Evolutionary conservation across 2,113 vertebrate species (phyloP), one percentile per base, ranked within the genome.

Genomic region (Tautogolabrus adspersus): DNA sequence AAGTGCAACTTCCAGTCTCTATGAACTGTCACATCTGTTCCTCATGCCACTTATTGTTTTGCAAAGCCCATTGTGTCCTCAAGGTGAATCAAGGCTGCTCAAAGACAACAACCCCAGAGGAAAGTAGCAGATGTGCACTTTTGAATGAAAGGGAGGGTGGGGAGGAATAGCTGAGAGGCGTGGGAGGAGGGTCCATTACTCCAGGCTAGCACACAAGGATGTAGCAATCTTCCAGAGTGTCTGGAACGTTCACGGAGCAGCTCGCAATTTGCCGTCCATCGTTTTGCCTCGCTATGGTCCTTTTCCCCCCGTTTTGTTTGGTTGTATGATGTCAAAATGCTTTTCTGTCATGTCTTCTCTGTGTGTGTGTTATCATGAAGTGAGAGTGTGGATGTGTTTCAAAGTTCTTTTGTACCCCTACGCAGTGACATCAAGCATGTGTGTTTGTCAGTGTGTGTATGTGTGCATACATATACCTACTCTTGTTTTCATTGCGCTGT

Each of bases 1-100:
- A 89, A 91, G 84, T 92, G 90, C 86, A 90, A 87, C 80, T 84
- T 87, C 72, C 87, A 87, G 84, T 85, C 77, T 88, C 71, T 83
- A 88, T 89, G 83, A 89, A 85, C 83, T 85, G 66, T 82, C 72
- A 91, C 83, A 86, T 87, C 82, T 94, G 91, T 93, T 93, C 92
- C 92, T 91, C 90, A 91, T 93, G 76, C 82, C 82, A 90, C 86
- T 75, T 88, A 88, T 58, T 89, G 81, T 91, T 83, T 90, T 87
- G 84, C 77, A 90, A 88, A 91, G 90, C 79, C 78, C 71, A 83
- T 87, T 93, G 87, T 94, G 87, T 93, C 87, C 87, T 91, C 75
- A 87, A 92, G 86, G 91, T 88, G 75, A 90, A 87, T 69, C 78
- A 73, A 90, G 79, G 81, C 83, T 90, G 83, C 78, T 83, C 71